Evolutionary conservation across 1,140 invertebrate genomes (phyloP), one percentile per base, ranked within the genome.

Genomic region (Pseudomyrmex dendroicus): DNA sequence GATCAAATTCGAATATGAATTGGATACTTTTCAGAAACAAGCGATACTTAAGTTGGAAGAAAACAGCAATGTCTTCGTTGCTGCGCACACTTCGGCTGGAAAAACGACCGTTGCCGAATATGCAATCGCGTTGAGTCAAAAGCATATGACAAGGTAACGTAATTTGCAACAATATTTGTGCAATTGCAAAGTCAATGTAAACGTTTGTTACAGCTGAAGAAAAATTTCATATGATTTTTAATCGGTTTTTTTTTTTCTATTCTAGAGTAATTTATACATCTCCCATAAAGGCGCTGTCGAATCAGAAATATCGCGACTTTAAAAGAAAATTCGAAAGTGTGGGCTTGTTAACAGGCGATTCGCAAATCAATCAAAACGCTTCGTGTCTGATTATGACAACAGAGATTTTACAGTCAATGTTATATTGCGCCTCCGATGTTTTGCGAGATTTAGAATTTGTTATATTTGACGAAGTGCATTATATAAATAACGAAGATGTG

Each of bases 61-160:
- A 90, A 97, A 98, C 62, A 96, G 98, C 86, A 98, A 98, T 94
- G 98, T 99, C 2, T 99, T 99, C 95, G 98, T 99, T 1, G 98
- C 99, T 9, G 99, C 99, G 13, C 99, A 99, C 93, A 99, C 99
- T 0, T 99, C 99, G 0, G 99, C 99, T 4, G 99, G 99, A 17
- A 99, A 99, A 95, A 99, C 99, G 1, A 99, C 99, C 0, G 98
- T 99, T 13, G 99, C 99, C 2, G 99, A 99, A 95, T 99, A 99
- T 94, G 99, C 99, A 2, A 98, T 98, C 89, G 99, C 99, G 0
- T 95, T 99, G 84, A 98, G 98, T 13, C 96, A 97, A 89, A 97
- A 97, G 89, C 98, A 99, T 92, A 98, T 98, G 95, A 99, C 99
- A 0, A 97, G 96, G 97, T 97, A 89, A 48, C 5, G 5, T 5